Conservation (phyloP, 2,113 vertebrate species). For the Ramphastos sulfuratus region DNA sequence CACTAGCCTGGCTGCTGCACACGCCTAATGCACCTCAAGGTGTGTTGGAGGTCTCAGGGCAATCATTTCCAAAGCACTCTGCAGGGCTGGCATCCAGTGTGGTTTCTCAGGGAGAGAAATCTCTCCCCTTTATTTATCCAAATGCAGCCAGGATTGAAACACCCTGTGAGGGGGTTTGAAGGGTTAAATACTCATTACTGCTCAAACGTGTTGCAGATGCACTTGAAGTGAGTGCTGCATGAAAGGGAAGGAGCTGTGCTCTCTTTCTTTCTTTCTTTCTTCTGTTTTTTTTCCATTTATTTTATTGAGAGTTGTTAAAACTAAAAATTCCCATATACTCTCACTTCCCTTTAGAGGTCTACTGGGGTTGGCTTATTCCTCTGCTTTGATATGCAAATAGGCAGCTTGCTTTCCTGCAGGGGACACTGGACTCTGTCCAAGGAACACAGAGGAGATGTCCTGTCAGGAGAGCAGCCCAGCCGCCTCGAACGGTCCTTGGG, state of each 20-base stretch:
- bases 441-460: slow-evolving; percentile 75
- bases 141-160: neutral
- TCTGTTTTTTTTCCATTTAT: neutral
- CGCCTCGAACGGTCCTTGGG: slow-evolving; percentile 39
- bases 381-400: slow-evolving; percentile 86
- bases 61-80: neutral
- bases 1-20: neutral
- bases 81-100: neutral
- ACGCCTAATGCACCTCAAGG: neutral
- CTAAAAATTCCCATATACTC: slow-evolving; percentile 69
- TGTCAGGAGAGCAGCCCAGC: slow-evolving; percentile 66
- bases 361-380: slow-evolving; percentile 73
- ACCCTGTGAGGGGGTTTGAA: neutral
- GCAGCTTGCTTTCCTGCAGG: slow-evolving; percentile 79
- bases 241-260: slow-evolving; percentile 16
- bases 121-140: neutral
- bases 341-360: slow-evolving; percentile 74
- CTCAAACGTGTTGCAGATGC: slow-evolving; percentile 7
- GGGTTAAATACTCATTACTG: slow-evolving; percentile 42
- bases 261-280: neutral
- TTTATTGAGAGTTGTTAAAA: slow-evolving; percentile 61
- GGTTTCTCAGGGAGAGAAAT: neutral
- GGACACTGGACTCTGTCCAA: slow-evolving; percentile 77
- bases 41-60: neutral
- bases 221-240: neutral